Percentiles rank a stretch among this genome's conserved stretches.
These are phyloP conservation scores for Atopsyche davidsoni DNA, from an alignment of 1,140 invertebrate genomes.

Conservation along the genomic window DNA sequence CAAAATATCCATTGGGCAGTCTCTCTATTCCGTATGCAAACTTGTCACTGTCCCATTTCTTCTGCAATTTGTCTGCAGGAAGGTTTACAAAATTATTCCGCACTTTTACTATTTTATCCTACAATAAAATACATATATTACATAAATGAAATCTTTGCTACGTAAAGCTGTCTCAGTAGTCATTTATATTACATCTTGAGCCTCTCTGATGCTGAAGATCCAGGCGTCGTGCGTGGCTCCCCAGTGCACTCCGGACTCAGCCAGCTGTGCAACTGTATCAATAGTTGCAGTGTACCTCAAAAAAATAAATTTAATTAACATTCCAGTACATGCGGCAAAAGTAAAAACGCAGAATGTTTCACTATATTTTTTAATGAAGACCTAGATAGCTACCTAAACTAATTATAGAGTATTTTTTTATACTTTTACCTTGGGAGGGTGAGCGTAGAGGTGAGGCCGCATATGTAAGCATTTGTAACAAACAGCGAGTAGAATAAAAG, in stretches of 20 bases:
- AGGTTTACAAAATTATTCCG: constrained; percentile 42
- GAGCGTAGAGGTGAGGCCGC: constrained; percentile 14
- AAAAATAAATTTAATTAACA: constrained; percentile 11
- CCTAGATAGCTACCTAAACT: too few relatives aligned
- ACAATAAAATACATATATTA: constrained; percentile 22
- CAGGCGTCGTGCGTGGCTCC: constrained; percentile 53
- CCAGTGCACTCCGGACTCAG: constrained; percentile 45
- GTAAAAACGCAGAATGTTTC: too few relatives aligned
- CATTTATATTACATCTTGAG: constrained; percentile 35
- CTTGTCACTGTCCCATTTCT: constrained; percentile 36
- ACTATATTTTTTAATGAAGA: too few relatives aligned
- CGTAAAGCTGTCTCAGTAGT: not conserved
- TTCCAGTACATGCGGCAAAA: too few relatives aligned
- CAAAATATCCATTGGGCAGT: constrained; percentile 45
- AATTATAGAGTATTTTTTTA: too few relatives aligned
- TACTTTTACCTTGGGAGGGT: not conserved
- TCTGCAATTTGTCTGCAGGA: constrained; percentile 37
- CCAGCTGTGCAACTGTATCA: constrained; percentile 45
- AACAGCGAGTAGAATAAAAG: constrained; percentile 13
- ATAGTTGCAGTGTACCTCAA: constrained; percentile 39
- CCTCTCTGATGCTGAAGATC: constrained; percentile 46
- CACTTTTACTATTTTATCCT: constrained; percentile 40
- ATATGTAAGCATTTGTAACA: constrained; percentile 11
- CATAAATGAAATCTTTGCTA: constrained; percentile 1
- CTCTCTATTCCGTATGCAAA: constrained; percentile 49